Base-by-base conservation (phyloP, 1,140 invertebrate genomes). In the Hydropsyche tenuis region DNA sequence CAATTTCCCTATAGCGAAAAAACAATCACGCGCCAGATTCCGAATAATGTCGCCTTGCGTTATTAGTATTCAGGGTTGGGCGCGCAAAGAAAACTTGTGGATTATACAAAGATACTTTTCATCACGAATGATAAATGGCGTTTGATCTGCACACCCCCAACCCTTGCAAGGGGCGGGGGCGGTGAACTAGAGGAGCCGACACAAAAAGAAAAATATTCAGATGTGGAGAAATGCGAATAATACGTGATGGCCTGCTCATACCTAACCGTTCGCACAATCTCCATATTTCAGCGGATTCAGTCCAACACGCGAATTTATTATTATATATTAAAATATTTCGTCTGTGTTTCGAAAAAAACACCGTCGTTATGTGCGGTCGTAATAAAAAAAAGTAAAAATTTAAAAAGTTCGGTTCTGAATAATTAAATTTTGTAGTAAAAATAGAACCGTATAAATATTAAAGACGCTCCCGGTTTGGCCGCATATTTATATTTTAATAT, bases 161-260 rank as follows among this genome's bases (percentile, higher is more conserved):
- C 20, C 23, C 43, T 9, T 37, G 9, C 9, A 42, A 22, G 1
- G 65, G 43, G 43, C 45, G 20, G 46, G 11, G 63, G 7, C 9
- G 65, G 18, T 4, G 37, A 9, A 51, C 37, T 23, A 16, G 63
- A 45, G 45, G 45, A 53, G 12, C 18, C 43, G 20, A 69, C 65
- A 73, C 62, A 72, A 62, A 72, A 73, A 73, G 71, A 70, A 76
- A 76, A 76, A 73, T 76, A 76, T 76, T 76, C 75, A 76, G 72
- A 76, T 76, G 71, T 73, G 68, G 75, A 76, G 64, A 76, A 76
- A 76, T 76, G 75, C 63, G 75, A 76, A 76, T 76, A 76, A 76
- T 73, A 76, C 75, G 75, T 76, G 75, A 76, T 71, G 75, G 66
- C 63, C 69, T 72, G 56, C 60, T 37, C 56, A 37, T 18, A 23